These are phyloP conservation scores for Scolopax rusticola DNA, from an alignment of 2,797 vertebrate genomes.

Conservation along the genomic window DNA sequence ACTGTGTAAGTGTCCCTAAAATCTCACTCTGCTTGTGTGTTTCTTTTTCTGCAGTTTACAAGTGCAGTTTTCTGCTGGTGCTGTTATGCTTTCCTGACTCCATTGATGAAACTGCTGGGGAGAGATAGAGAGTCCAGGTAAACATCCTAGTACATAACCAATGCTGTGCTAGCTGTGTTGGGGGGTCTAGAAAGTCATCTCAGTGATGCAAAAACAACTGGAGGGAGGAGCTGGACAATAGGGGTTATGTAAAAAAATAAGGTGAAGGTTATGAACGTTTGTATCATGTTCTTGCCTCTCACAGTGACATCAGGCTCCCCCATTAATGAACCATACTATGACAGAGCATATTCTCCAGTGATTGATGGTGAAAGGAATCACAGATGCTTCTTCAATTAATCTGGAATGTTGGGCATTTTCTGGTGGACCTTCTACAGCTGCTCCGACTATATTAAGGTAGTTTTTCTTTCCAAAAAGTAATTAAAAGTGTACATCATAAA, in stretches of 20 bases:
- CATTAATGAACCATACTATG: background rate
- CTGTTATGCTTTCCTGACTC: background rate
- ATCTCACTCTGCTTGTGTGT: background rate
- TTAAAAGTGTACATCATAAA: slow-evolving; percentile 58
- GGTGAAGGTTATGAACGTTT: background rate
- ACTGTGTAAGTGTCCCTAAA: background rate
- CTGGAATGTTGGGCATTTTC: slow-evolving; percentile 61
- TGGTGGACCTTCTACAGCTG: slow-evolving; percentile 52
- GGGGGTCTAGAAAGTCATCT: background rate
- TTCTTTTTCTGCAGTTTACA: background rate
- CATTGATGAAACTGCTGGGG: background rate
- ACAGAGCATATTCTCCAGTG: slow-evolving; percentile 14
- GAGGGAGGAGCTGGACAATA: background rate
- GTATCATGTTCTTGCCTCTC: background rate
- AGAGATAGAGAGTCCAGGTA: background rate
- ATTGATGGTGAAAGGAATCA: slow-evolving; percentile 31
- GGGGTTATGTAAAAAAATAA: background rate
- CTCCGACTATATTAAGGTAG: slow-evolving; percentile 32
- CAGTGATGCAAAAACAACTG: background rate
- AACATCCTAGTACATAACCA: background rate
- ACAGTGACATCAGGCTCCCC: background rate
- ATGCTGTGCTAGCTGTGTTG: background rate
- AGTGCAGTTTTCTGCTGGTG: background rate
- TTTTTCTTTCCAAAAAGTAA: slow-evolving; percentile 62
- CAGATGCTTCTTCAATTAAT: slow-evolving; percentile 67